Percentiles rank a stretch among this genome's conserved stretches.
Conservation (phyloP, 37 sponge, comb jelly and placozoan genomes). For the Bolinopsis microptera region DNA sequence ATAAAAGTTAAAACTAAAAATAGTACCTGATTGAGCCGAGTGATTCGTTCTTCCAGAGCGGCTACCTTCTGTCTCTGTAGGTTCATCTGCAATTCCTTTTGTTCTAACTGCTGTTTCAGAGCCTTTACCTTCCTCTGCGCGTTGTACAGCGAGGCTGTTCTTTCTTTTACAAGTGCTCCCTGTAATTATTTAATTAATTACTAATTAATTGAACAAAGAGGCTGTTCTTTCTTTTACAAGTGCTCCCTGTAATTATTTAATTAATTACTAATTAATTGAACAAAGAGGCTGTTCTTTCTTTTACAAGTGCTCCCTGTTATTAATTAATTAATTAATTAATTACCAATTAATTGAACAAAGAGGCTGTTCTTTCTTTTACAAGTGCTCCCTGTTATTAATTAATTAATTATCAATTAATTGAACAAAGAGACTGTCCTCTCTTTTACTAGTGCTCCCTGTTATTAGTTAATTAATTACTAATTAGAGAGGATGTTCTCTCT, state of each 20-base stretch:
- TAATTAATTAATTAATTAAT: too few relatives aligned
- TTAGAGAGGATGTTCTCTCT: background rate
- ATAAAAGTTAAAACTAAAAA: too few relatives aligned
- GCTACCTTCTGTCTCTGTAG: background rate
- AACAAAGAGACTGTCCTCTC: background rate
- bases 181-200: too few relatives aligned
- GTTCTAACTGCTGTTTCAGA: slow-evolving; percentile 25
- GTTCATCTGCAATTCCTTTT: slow-evolving; percentile 51
- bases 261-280: too few relatives aligned
- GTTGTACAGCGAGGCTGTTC: slow-evolving; percentile 47
- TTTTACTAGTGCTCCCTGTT: background rate
- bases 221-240: background rate
- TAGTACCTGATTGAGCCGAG: slow-evolving; percentile 7
- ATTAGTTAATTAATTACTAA: too few relatives aligned
- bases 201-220: too few relatives aligned
- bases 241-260: background rate
- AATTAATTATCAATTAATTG: too few relatives aligned
- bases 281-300: background rate
- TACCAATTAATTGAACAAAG: slow-evolving; percentile 28
- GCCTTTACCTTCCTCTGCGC: slow-evolving; percentile 15
- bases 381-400: background rate
- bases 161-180: slow-evolving; percentile 5
- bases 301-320: background rate
- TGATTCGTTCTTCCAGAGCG: slow-evolving; percentile 22
- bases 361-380: slow-evolving; percentile 14